Percentiles rank a stretch among this genome's conserved stretches.
Evolutionary conservation across 2,113 vertebrate species (phyloP).

Genomic region (Microtus richardsoni): DNA sequence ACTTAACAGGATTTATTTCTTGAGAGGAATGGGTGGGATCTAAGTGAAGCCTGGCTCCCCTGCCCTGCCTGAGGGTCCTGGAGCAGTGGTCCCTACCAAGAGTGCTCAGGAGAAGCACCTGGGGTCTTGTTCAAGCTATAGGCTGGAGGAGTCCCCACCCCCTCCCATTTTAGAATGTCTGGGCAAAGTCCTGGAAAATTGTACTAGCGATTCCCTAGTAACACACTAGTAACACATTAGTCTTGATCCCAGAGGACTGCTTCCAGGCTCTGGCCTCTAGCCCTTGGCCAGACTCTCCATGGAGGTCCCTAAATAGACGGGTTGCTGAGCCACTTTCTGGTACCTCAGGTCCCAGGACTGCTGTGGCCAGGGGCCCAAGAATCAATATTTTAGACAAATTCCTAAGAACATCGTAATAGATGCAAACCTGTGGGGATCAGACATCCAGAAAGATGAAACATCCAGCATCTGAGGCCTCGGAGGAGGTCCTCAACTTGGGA

Average conservation of each 20-base stretch:
- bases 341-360: too few species aligned
- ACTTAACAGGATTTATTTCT: neutral
- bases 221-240: rapidly evolving
- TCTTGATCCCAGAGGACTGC: rapidly evolving
- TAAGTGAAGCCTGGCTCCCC: neutral
- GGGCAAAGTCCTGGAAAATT: rapidly evolving
- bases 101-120: neutral
- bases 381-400: neutral
- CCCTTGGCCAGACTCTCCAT: neutral
- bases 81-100: neutral
- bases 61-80: rapidly evolving
- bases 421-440: neutral
- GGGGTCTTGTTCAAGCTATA: neutral
- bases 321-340: too few species aligned
- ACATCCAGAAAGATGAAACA: neutral
- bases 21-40: too few species aligned
- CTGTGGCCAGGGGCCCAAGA: neutral
- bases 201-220: neutral
- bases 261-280: neutral
- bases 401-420: rapidly evolving
- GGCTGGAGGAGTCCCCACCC: neutral
- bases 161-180: neutral
- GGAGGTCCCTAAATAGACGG: rapidly evolving
- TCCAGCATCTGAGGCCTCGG: rapidly evolving
- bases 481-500: rapidly evolving